Conservation (phyloP, 1,140 invertebrate species). For the Nylanderia fulva region DNA sequence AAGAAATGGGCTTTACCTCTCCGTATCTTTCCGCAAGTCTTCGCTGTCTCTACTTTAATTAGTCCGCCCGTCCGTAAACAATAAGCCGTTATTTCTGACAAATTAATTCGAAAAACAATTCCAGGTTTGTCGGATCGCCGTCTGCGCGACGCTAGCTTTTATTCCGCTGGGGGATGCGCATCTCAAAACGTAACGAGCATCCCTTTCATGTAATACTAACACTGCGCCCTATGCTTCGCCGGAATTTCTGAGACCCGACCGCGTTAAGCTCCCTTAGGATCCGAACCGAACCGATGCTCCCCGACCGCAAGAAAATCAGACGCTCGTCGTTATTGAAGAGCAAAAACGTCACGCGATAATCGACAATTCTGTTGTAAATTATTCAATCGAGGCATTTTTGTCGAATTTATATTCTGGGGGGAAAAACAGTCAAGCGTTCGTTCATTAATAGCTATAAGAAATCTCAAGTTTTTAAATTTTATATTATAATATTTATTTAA, state of each 20-base stretch:
- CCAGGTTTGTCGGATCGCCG: neutral
- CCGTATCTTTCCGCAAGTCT: neutral
- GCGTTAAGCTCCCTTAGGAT: constrained; percentile 55
- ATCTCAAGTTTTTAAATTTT: no score
- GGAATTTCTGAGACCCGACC: constrained; percentile 55
- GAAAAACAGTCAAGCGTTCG: neutral
- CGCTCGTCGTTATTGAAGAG: constrained; percentile 10
- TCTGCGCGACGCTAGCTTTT: constrained; percentile 52
- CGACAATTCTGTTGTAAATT: constrained; percentile 35
- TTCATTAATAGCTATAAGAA: no score
- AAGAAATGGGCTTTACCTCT: constrained; percentile 45
- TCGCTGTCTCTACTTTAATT: constrained; percentile 69
- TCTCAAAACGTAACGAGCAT: constrained; percentile 70
- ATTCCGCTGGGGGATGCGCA: constrained; percentile 44
- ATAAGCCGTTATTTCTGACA: constrained; percentile 72
- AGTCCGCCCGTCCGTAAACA: constrained; percentile 71
- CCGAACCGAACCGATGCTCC: constrained; percentile 7
- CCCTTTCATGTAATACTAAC: constrained; percentile 65
- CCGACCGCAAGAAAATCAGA: constrained; percentile 51
- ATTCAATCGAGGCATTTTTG: neutral
- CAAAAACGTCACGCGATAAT: constrained; percentile 1
- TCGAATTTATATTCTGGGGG: neutral
- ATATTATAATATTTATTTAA: constrained; percentile 2
- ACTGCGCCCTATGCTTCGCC: constrained; percentile 8
- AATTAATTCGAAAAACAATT: constrained; percentile 76